Conservation (phyloP, 2,888 invertebrate species). For the Cinara cedri region DNA sequence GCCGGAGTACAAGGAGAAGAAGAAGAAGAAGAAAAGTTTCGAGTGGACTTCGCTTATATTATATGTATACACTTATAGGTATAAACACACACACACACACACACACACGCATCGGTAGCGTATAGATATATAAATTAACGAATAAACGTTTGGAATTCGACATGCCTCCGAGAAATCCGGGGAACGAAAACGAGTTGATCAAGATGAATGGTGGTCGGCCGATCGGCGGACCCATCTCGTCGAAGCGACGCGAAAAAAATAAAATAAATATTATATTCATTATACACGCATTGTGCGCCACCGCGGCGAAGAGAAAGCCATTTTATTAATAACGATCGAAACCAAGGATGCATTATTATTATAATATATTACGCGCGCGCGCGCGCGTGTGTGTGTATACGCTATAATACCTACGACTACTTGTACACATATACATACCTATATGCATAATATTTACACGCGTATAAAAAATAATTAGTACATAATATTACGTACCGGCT, state of each 20-base stretch:
- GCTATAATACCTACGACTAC: no score
- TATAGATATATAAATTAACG: no score
- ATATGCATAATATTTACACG: no score
- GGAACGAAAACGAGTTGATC: slow-evolving; percentile 51
- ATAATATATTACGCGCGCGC: slow-evolving; percentile 1
- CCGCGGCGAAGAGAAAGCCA: slow-evolving; percentile 44
- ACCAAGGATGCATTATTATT: slow-evolving; percentile 18
- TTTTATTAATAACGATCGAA: slow-evolving; percentile 47
- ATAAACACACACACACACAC: no score
- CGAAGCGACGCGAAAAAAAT: slow-evolving; percentile 42
- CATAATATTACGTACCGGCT: no score
- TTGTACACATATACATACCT: no score
- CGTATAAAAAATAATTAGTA: no score
- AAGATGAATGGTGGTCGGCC: slow-evolving; percentile 41
- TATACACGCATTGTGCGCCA: slow-evolving; percentile 6
- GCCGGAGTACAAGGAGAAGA: neutral
- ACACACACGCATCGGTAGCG: neutral
- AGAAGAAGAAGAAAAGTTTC: slow-evolving; percentile 22
- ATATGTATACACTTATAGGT: no score
- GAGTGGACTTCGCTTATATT: neutral
- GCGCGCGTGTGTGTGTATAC: no score
- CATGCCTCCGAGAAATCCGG: slow-evolving; percentile 46
- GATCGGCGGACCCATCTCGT: slow-evolving; percentile 29
- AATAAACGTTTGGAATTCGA: slow-evolving; percentile 40
- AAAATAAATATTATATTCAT: neutral